A percentile compares a stretch with the other conserved stretches of the same genome.
Conservation (phyloP, 2,113 vertebrate genomes). For the Aphyosemion australe region DNA sequence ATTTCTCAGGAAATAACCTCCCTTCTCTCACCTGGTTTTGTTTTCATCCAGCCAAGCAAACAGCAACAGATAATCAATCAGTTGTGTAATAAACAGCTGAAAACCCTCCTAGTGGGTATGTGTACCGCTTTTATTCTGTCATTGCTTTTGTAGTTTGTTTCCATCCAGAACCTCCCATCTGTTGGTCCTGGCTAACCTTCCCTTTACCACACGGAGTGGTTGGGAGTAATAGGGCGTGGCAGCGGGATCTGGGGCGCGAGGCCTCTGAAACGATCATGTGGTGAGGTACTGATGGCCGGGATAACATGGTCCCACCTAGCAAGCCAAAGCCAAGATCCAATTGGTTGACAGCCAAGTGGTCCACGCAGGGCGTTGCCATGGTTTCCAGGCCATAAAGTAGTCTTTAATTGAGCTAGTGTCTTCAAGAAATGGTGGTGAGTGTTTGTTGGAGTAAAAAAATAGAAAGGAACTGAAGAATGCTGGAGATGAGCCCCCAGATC, state of each 20-base stretch:
- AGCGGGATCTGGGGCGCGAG: conserved; percentile 43
- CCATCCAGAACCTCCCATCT: conserved; percentile 17
- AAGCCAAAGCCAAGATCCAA: conserved; percentile 28
- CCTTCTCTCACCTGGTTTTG: not conserved
- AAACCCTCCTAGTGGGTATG: too few species aligned
- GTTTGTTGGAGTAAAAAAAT: not conserved
- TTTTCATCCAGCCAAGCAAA: not conserved
- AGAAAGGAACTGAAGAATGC: not conserved
- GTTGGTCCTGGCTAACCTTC: conserved; percentile 36
- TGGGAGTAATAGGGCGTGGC: conserved; percentile 64
- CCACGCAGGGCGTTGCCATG: conserved; percentile 60
- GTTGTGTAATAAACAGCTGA: too few species aligned
- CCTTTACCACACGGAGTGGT: conserved; percentile 48
- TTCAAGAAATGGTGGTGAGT: conserved; percentile 51
- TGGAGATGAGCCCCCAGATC: conserved; percentile 3
- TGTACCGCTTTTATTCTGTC: too few species aligned
- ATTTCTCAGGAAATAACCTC: not conserved
- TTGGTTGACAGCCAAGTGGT: conserved; percentile 62
- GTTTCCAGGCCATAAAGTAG: conserved; percentile 56
- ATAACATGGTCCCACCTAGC: conserved; percentile 49
- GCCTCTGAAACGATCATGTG: conserved; percentile 57
- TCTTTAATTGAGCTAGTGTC: conserved; percentile 68
- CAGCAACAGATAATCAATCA: too few species aligned
- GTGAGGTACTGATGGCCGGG: conserved; percentile 45
- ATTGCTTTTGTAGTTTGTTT: conserved; percentile 1